Base-by-base conservation (phyloP, 2,888 invertebrate species). In the Orthonevra nobilis region DNA sequence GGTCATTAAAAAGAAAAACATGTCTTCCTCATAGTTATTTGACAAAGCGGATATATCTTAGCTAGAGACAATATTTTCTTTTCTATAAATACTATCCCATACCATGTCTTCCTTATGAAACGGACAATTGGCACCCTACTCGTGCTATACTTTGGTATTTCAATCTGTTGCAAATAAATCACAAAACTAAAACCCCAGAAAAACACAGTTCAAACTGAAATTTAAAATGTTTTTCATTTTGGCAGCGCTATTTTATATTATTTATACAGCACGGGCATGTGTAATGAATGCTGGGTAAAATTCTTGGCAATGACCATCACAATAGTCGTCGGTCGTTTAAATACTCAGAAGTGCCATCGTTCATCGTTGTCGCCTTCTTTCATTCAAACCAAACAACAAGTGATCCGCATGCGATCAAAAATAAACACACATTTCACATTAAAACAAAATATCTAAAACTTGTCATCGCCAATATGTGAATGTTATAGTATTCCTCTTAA, bases 151-250 rank as follows among this genome's bases (percentile, higher is more conserved):
- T 66, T 46, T 48, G 68, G 56, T 73, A 79, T 79, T 79, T 68
- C 79, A 79, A 73, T 79, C 73, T 79, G 79, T 79, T 79, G 54
- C 54, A 61, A 42, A 79, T 79, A 79, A 79, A 79, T 79, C 79
- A 77, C 58, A 61, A 54, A 79, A 48, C 46, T 32, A 54, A 79
- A 61, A 72, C 28, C 63, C 23, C 58, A 72, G 5, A 40, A 5
- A 72, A 61, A 61, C n/a, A 79, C 44, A 63, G 6, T 73, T 64
- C 15, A 6, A 58, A 64, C 58, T 66, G 46, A 74, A 68, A 61
- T 69, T 61, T 75, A 69, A 69, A 75, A 54, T 61, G 46, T 60
- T 79, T 66, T 54, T 61, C 61, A 79, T 79, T 72, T n/a, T 79
- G 73, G 54, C 66, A 73, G 20, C 34, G 66, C n/a, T n/a, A n/a